Evolutionary conservation across 2,113 vertebrate genomes (phyloP).

Genomic region (Cheilinus undulatus): DNA sequence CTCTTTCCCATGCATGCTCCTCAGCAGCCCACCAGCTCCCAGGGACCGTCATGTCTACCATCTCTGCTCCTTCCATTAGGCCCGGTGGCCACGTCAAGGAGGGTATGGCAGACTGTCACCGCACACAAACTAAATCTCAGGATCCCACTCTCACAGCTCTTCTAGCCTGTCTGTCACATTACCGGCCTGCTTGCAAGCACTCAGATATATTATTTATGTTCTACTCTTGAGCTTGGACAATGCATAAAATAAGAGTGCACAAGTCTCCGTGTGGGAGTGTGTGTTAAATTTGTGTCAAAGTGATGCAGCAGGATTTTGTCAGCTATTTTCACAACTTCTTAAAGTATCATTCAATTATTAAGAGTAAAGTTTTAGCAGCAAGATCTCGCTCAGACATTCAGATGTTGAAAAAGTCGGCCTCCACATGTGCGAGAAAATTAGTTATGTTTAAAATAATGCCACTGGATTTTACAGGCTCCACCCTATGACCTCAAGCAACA

Average conservation of each 20-base stretch:
- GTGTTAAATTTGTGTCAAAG: background rate
- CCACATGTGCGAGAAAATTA: too few species aligned
- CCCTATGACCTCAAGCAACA: too few species aligned
- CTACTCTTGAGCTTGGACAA: constrained; percentile 30
- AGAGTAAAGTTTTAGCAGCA: background rate
- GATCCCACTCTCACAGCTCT: constrained; percentile 41
- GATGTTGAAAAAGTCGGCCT: background rate
- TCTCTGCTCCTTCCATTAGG: constrained; percentile 43
- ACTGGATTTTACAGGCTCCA: too few species aligned
- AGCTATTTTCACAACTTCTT: constrained; percentile 2
- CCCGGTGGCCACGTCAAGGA: constrained; percentile 66
- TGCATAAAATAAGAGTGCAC: constrained; percentile 13
- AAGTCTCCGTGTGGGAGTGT: constrained; percentile 3
- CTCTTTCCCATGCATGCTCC: constrained; percentile 43
- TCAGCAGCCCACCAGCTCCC: constrained; percentile 74
- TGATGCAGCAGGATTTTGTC: background rate
- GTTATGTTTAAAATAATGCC: too few species aligned
- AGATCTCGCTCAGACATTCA: background rate
- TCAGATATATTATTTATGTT: constrained; percentile 68
- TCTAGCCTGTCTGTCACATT: constrained; percentile 59
- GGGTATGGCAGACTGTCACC: constrained; percentile 75
- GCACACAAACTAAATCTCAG: constrained; percentile 45
- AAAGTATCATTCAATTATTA: background rate
- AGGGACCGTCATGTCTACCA: constrained; percentile 42
- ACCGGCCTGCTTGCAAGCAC: constrained; percentile 26